Evolutionary conservation across 2,113 vertebrate genomes (phyloP), one percentile per base, ranked within the genome.

Genomic region (Brachypteracias leptosomus): DNA sequence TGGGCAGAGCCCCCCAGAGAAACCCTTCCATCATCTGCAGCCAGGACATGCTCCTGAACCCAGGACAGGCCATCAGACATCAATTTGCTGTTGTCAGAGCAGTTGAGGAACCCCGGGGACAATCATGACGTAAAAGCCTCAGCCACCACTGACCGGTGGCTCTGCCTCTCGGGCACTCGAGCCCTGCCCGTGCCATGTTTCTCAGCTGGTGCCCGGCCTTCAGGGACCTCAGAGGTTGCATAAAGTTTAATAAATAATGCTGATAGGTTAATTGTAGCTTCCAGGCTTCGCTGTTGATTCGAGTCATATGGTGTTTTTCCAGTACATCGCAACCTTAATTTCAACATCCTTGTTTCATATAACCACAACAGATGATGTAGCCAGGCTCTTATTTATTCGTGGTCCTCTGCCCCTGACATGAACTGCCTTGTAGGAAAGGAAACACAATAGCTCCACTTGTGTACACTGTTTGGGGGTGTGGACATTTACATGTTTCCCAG

Each of bases 201-300:
- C 92, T 91, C 90, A 47, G 81, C 88, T 61, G 59, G 13, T 88
- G 75, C 76, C 67, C 38, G 42, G 13, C 0, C 1, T 91, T 42
- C 58, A 26, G 71, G 62, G 71, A 57, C 57, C 59, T 63, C 75
- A 15, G 85, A 80, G 95, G 62, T 79, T 92, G 66, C 73, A 72
- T 36, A 1, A 73, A 91, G 70, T 57, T 82, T 95, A 92, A 89
- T 92, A 95, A 96, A 82, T 91, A 92, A 85, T 81, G 54, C 84
- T 75, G 84, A n/a, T 82, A 91, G 94, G 93, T 96, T 96, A 92
- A 97, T 95, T 94, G 94, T 72, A 93, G 96, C 96, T 95, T 57
- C 89, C 93, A 95, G 96, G 93, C 94, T 96, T 70, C 6, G 70
- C 16, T 91, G 93, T 92, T 95, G 93, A 97, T 97, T 82, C 42